Evolutionary conservation across 2,797 vertebrate species (phyloP).

Genomic region (Ceryle rudis): DNA sequence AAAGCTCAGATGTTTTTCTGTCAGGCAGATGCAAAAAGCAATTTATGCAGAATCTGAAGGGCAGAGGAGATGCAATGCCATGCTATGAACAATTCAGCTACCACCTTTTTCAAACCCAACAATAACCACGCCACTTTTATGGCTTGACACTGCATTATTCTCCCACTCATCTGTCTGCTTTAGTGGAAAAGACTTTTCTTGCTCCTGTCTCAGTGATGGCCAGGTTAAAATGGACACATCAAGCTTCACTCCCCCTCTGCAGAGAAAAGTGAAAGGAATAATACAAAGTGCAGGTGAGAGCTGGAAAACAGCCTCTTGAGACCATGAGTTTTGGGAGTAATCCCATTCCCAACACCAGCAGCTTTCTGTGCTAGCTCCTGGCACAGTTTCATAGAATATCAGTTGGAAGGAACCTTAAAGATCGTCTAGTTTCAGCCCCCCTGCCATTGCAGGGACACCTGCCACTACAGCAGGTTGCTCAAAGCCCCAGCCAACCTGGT

Average conservation of each 20-base stretch:
- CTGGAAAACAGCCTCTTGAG: background rate
- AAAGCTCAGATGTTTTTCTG: background rate
- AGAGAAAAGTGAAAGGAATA: background rate
- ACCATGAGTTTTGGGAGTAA: background rate
- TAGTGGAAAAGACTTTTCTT: background rate
- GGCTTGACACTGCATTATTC: background rate
- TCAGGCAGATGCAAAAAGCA: background rate
- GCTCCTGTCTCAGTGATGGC: background rate
- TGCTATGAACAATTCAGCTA: background rate
- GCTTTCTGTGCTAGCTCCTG: background rate
- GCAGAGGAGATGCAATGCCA: background rate
- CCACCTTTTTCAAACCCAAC: background rate
- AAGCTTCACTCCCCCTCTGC: background rate
- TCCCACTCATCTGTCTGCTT: background rate
- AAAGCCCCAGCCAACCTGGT: background rate
- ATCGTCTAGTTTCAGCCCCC: too few species aligned
- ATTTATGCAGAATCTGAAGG: background rate
- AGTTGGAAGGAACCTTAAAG: background rate
- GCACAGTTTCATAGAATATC: too few species aligned
- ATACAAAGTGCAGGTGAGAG: fast-evolving
- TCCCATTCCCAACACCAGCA: background rate
- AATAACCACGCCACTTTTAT: background rate
- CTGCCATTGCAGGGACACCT: background rate
- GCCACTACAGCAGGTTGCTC: background rate
- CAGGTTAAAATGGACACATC: background rate